Conservation (phyloP, 37 sponge, comb jelly and placozoan species). For the Hexactinellida sp. region DNA sequence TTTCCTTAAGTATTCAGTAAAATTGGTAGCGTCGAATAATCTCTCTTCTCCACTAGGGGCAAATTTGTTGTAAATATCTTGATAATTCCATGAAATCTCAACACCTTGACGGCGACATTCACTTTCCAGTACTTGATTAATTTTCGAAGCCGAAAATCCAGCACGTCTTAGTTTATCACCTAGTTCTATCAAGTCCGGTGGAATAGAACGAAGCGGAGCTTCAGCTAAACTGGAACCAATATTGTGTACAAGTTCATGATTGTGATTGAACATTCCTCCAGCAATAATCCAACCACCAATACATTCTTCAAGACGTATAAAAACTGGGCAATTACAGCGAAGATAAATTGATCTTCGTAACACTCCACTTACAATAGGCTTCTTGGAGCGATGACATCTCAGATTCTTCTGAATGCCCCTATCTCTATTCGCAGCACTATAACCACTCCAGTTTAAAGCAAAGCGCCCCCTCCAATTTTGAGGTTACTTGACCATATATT, state of each 20-base stretch:
- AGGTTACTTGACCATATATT: not conserved
- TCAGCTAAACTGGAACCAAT: not conserved
- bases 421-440: not conserved
- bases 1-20: not conserved
- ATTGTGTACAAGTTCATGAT: not conserved
- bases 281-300: not conserved
- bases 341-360: not conserved
- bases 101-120: not conserved
- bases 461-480: not conserved
- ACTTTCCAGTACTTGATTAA: not conserved
- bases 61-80: not conserved
- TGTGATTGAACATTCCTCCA: not conserved
- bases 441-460: not conserved
- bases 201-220: not conserved
- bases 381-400: not conserved
- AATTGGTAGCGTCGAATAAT: not conserved
- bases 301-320: not conserved
- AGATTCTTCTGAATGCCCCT: not conserved
- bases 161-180: not conserved
- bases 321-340: not conserved
- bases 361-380: not conserved
- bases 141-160: not conserved
- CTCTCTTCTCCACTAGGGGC: not conserved
- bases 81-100: not conserved
- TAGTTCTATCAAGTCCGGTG: not conserved